Evolutionary conservation across 2,888 invertebrate species (phyloP), one percentile per base, ranked within the genome.

Genomic region (Hyposoter dolosus): DNA sequence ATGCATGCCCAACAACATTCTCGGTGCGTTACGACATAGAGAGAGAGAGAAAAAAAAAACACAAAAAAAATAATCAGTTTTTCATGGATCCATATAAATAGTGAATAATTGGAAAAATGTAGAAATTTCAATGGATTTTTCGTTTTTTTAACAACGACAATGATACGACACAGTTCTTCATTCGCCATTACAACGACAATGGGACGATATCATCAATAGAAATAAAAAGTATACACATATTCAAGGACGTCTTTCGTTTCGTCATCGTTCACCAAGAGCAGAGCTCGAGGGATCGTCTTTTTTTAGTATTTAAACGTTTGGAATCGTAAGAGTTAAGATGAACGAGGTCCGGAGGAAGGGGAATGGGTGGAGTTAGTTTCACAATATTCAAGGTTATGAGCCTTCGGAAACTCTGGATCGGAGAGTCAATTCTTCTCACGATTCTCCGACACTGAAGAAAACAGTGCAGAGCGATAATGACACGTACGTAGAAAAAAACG

Each of bases 111-210:
- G 76, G 76, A 60, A 35, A 63, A 43, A 35, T 68, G 50, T 74
- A 40, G 35, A 77, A 23, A 74, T 74, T 6, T 9, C 35, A 15
- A 60, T 56, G 40, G 40, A 40, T 40, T 40, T 40, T 56, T 75
- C 60, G 53, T 63, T 53, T 68, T 28, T 17, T 45, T 78, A 82
- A 84, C 80, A 47, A 86, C 78, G 86, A 86, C 83, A 86, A 83
- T 83, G 78, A 91, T 92, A 93, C 91, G 92, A 92, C 93, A 93
- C 92, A 92, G 91, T 91, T 92, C 91, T 90, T 90, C 88, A 91
- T 91, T 91, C 90, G 91, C 90, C 90, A 93, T 92, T 76, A 90
- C 91, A 92, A 92, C 82, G 82, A 82, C 86, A 83, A 77, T 82
- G 83, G 86, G 86, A 86, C 72, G 74, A 60, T 60, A 60, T 60